Conservation (phyloP, 2,888 invertebrate species). For the Amphipoea lucens region DNA sequence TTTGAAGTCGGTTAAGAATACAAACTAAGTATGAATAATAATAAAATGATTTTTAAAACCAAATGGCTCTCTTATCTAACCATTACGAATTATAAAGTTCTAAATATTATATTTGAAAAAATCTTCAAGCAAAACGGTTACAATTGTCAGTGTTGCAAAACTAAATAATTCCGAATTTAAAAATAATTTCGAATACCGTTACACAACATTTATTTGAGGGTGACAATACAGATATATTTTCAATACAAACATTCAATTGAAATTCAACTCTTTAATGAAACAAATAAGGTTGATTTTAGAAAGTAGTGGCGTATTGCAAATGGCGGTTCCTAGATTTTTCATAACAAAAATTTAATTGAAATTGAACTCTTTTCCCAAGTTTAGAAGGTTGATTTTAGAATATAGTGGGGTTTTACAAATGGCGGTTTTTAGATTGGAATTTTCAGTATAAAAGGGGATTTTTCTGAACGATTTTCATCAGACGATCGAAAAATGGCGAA, state of each 20-base stretch:
- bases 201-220: constrained; percentile 48
- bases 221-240: constrained; percentile 15
- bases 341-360: background rate
- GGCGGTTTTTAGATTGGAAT: background rate
- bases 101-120: constrained; percentile 23
- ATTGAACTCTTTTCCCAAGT: rapidly evolving
- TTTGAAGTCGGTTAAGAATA: too few species aligned
- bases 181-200: constrained; percentile 55
- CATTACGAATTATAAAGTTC: constrained; percentile 31
- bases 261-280: rapidly evolving
- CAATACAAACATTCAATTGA: background rate
- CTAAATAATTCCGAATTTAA: constrained; percentile 49
- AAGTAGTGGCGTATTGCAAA: background rate
- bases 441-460: constrained; percentile 68
- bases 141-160: constrained; percentile 22
- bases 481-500: constrained; percentile 82
- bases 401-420: constrained; percentile 1
- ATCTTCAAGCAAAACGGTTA: constrained; percentile 35
- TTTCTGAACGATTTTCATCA: constrained; percentile 60
- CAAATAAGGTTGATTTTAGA: background rate
- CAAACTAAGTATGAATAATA: background rate
- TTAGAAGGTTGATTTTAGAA: background rate
- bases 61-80: background rate
- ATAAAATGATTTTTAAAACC: background rate
- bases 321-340: background rate